phyloP scores from a whole-genome alignment of 35 echinoderm and acorn worm species.

The Diadema setosum region DNA sequence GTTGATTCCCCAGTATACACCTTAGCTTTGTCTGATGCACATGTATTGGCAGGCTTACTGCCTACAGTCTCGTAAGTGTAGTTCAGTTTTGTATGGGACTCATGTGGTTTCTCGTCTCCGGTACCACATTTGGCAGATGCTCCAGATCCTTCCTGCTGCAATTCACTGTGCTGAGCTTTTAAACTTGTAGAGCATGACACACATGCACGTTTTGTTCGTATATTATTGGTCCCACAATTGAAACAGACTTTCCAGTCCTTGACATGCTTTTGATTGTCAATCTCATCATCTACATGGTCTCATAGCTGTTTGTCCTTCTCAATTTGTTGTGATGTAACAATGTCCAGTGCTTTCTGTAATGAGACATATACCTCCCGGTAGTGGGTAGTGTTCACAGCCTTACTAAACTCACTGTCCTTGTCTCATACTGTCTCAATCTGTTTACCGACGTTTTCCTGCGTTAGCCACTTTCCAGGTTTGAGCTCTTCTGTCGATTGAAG shows the following conservation, averaged over 20 bases:
- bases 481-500: not conserved
- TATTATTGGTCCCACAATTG: not conserved
- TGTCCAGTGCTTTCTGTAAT: not conserved
- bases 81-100: not conserved
- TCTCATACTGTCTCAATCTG: not conserved
- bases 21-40: not conserved
- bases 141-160: not conserved
- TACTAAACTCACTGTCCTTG: not conserved
- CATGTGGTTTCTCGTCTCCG: not conserved
- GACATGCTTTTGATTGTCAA: not conserved
- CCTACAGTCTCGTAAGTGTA: not conserved
- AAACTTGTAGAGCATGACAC: not conserved
- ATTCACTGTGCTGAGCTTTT: not conserved
- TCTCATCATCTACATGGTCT: not conserved
- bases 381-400: not conserved
- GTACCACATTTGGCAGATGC: not conserved
- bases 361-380: not conserved
- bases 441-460: not conserved
- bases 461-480: conserved; percentile 29
- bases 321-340: not conserved
- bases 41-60: not conserved
- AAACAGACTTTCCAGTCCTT: not conserved
- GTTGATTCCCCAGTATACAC: not conserved
- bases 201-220: not conserved
- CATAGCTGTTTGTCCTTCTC: not conserved